These are phyloP conservation scores for Gymnothorax reevesii DNA, from an alignment of 2,797 vertebrate genomes.

Conservation along the genomic window DNA sequence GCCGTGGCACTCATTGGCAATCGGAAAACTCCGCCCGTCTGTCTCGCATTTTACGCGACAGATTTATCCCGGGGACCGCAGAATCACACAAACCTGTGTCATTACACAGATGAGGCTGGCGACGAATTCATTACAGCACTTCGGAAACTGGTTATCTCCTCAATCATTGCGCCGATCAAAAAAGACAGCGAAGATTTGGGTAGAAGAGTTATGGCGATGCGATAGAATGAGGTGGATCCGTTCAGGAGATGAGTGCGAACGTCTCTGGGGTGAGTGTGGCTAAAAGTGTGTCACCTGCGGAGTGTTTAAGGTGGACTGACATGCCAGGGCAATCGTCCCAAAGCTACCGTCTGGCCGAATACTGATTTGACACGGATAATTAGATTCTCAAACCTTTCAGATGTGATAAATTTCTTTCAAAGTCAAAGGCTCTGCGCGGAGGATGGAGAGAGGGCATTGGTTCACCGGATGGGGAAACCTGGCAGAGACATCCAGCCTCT, in stretches of 20 bases:
- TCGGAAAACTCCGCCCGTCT: background rate
- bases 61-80: background rate
- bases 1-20: background rate
- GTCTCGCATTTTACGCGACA: background rate
- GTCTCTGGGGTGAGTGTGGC: background rate
- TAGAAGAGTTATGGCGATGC: background rate
- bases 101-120: background rate
- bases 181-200: background rate
- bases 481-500: background rate
- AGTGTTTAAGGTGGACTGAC: background rate
- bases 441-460: background rate
- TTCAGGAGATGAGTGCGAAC: background rate
- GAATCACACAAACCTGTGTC: slow-evolving; percentile 8
- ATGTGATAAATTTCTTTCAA: background rate
- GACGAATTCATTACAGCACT: slow-evolving; percentile 2
- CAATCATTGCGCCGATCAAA: background rate
- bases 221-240: background rate
- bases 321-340: background rate
- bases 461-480: background rate
- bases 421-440: background rate
- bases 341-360: background rate
- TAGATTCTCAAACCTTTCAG: background rate
- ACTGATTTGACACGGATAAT: background rate
- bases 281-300: background rate
- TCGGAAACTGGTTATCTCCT: slow-evolving; percentile 11